A percentile compares a stretch with the other conserved stretches of the same genome.
These are phyloP conservation scores for Erebia epiphron DNA, from an alignment of 2,888 invertebrate species.

Conservation along the genomic window DNA sequence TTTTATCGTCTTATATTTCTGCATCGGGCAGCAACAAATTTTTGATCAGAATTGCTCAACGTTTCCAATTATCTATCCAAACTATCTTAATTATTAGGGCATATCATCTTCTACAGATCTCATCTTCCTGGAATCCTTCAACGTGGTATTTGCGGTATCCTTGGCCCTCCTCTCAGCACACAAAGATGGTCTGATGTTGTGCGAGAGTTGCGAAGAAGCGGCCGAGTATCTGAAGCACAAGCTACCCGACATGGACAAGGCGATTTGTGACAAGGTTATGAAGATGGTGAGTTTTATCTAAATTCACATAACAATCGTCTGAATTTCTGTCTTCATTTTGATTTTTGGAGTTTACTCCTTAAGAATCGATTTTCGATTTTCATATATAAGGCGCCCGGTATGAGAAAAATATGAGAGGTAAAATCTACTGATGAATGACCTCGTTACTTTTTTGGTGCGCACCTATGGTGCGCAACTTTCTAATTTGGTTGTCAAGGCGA, in stretches of 20 bases:
- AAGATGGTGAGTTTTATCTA: conserved; percentile 84
- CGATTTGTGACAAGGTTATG: conserved; percentile 90
- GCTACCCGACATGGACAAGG: conserved; percentile 87
- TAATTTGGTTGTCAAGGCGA: no score
- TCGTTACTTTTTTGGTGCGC: no score
- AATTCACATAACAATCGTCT: background rate
- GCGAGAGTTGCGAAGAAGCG: conserved; percentile 95
- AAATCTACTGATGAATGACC: no score
- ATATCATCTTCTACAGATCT: conserved; percentile 85
- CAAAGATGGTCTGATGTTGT: conserved; percentile 91
- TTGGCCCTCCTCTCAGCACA: conserved; percentile 92
- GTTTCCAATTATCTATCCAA: background rate
- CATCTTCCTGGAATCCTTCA: conserved; percentile 94
- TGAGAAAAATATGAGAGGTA: no score
- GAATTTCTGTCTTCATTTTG: background rate
- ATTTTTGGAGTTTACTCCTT: no score
- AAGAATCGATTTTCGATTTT: no score
- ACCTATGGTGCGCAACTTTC: no score
- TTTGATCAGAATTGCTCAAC: background rate
- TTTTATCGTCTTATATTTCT: no score
- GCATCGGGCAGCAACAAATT: no score
- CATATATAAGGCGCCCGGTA: no score
- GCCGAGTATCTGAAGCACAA: conserved; percentile 95
- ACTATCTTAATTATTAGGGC: no score
- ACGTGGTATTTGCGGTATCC: conserved; percentile 95